Evolutionary conservation across 2,113 vertebrate species (phyloP), one percentile per base, ranked within the genome.

Genomic region (Heteronetta atricapilla): DNA sequence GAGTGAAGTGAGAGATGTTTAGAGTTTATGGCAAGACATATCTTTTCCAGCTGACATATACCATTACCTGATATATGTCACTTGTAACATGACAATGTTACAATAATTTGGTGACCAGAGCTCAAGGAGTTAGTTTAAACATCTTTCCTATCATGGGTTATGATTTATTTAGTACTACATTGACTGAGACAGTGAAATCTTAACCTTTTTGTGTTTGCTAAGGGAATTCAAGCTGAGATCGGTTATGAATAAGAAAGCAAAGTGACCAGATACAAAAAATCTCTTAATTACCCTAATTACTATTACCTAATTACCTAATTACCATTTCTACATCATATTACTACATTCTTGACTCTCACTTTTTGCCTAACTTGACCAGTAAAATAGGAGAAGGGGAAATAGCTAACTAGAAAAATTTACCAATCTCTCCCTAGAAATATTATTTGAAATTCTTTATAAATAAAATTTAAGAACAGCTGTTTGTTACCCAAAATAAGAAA

Each of bases 31-130:
- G 96, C 93, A 97, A 97, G 97, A 97, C 96, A 95, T 98, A 98
- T 97, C 97, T 98, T 97, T 97, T 97, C 98, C 99, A 99, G 98
- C 98, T 99, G 99, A 99, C 99, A 98, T 97, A 97, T 96, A 98
- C 97, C 98, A 98, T 99, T 99, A 99, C 98, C 98, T 99, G 98
- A 98, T 99, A 90, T 93, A 96, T 95, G 94, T 92, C 95, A 95
- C 83, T 92, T 92, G 95, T 89, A 96, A 96, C 70, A 92, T 26
- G 88, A 94, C 94, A 98, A 98, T 91, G 94, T 98, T 98, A 98
- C 94, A 97, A 98, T 98, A 98, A 98, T 98, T 95, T 97, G 86
- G 96, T 95, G 63, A 84, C 94, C 98, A 97, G 97, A 98, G 92
- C 98, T 98, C 93, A 96, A 97, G 97, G 85, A 95, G 94, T 90